These are phyloP conservation scores for Leptoclinus maculatus DNA, from an alignment of 2,797 vertebrate genomes.

Conservation along the genomic window DNA sequence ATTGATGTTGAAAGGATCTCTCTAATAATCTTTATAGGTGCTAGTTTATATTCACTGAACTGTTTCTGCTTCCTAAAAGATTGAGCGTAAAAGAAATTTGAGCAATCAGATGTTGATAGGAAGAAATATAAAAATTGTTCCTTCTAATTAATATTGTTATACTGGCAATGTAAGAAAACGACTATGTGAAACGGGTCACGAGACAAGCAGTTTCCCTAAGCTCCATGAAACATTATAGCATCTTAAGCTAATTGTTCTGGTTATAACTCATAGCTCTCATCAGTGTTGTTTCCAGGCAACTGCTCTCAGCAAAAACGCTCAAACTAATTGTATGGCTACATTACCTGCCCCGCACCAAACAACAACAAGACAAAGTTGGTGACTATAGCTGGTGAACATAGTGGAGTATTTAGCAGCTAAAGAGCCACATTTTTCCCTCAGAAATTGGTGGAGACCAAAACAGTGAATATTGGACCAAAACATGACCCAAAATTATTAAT, in stretches of 20 bases:
- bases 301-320: too few relatives aligned
- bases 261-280: background rate
- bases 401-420: too few relatives aligned
- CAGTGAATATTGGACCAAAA: background rate
- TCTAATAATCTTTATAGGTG: background rate
- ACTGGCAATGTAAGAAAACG: background rate
- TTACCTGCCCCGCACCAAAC: background rate
- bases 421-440: too few relatives aligned
- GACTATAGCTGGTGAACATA: too few relatives aligned
- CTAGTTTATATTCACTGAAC: background rate
- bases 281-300: too few relatives aligned
- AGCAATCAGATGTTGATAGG: background rate
- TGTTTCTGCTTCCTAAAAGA: background rate
- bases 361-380: background rate
- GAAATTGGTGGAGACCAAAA: too few relatives aligned
- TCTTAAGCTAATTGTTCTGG: constrained; percentile 2
- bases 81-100: background rate
- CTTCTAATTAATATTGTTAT: background rate
- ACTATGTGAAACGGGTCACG: too few relatives aligned
- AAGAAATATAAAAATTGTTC: background rate
- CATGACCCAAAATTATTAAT: background rate
- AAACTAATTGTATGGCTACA: too few relatives aligned
- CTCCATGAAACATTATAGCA: background rate
- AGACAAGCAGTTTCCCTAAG: background rate
- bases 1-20: constrained; percentile 9